A percentile compares a stretch with the other conserved stretches of the same genome.
These are phyloP conservation scores for Umimayanthus kanabou DNA, from an alignment of 92 coral and sea anemone species.

Conservation along the genomic window DNA sequence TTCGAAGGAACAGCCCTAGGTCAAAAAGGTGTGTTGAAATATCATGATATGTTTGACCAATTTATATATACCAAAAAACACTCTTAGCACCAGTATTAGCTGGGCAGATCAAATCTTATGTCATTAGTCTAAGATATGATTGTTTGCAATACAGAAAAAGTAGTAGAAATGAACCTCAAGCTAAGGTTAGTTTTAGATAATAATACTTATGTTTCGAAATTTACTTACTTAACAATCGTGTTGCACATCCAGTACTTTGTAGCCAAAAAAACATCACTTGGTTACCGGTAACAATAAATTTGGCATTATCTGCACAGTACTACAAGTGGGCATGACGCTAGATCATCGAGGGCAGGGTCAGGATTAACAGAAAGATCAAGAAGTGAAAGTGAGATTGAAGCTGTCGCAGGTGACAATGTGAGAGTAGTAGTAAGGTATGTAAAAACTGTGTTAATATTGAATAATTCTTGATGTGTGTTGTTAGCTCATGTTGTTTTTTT, in stretches of 20 bases:
- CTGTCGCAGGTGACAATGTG: conserved; percentile 69
- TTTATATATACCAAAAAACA: no score
- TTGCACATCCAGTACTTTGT: not conserved
- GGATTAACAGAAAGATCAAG: conserved; percentile 65
- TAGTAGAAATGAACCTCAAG: no score
- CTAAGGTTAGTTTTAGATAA: no score
- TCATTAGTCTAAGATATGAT: no score
- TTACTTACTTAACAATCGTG: no score
- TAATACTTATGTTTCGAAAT: no score
- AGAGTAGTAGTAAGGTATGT: conserved; percentile 92
- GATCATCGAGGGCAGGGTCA: conserved; percentile 64
- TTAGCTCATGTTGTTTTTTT: not conserved
- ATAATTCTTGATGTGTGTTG: not conserved
- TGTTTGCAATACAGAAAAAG: no score
- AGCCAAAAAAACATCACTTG: not conserved
- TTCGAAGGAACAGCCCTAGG: not conserved
- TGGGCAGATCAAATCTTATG: no score
- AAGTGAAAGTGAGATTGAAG: conserved; percentile 57
- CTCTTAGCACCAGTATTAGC: no score
- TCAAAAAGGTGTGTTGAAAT: not conserved
- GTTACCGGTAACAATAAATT: not conserved
- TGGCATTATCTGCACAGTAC: not conserved
- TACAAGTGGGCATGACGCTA: not conserved
- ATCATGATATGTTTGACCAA: not conserved
- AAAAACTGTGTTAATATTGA: not conserved